Percentiles rank a stretch among this genome's conserved stretches.
phyloP scores from a whole-genome alignment of 2,797 vertebrate genomes.

The Scyliorhinus canicula region DNA sequence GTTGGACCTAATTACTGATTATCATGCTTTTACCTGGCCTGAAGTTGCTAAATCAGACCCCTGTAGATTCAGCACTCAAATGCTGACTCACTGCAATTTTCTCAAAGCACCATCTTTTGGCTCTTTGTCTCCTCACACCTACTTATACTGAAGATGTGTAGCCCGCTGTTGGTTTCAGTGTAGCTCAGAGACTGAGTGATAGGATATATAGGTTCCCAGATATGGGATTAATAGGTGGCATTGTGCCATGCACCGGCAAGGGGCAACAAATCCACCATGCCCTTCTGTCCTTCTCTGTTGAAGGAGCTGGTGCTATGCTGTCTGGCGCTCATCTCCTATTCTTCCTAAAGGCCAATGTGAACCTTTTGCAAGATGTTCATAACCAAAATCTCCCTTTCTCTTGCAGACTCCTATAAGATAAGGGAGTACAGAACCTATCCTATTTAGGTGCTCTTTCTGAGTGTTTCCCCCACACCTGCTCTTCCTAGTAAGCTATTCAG shows the following conservation, averaged over 20 bases:
- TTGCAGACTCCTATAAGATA: not conserved
- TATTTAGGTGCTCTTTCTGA: too few relatives aligned
- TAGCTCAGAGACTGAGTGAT: not conserved
- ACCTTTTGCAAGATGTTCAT: not conserved
- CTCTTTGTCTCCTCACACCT: not conserved
- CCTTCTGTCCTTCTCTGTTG: not conserved
- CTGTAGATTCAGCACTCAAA: not conserved
- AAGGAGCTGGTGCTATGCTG: not conserved
- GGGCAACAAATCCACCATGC: not conserved
- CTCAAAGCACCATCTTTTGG: not conserved
- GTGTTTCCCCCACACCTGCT: too few relatives aligned
- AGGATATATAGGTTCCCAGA: not conserved
- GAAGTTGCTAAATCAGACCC: too few relatives aligned
- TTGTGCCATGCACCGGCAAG: too few relatives aligned
- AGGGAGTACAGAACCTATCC: not conserved
- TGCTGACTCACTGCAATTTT: not conserved
- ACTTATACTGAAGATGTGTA: not conserved
- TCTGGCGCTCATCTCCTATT: not conserved
- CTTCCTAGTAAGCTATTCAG: too few relatives aligned
- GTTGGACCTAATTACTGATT: not conserved
- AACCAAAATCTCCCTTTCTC: not conserved
- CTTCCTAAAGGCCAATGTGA: not conserved
- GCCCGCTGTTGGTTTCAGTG: not conserved
- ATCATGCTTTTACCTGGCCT: not conserved
- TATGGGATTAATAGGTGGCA: not conserved